Percentiles rank a stretch among this genome's conserved stretches.
phyloP scores from a whole-genome alignment of 2,888 invertebrate species.

The Hedya salicella region DNA sequence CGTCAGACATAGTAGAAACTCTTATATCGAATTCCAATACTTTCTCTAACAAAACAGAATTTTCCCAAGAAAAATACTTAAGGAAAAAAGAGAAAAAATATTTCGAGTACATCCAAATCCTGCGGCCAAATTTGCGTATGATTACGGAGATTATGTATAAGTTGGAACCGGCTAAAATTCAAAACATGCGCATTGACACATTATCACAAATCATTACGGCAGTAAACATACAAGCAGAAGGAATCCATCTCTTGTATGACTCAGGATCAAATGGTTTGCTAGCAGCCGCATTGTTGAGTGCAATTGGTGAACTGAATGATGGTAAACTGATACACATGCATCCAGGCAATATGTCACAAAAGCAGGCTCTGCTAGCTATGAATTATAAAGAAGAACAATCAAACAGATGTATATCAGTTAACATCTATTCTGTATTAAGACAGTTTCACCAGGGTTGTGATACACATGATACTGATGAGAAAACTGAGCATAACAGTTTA shows the following conservation, averaged over 20 bases:
- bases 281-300: constrained; percentile 92
- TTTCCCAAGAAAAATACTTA: constrained; percentile 96
- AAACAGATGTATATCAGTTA: constrained; percentile 89
- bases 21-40: constrained; percentile 96
- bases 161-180: constrained; percentile 90
- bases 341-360: constrained; percentile 92
- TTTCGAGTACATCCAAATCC: constrained; percentile 91
- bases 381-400: constrained; percentile 90
- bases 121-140: constrained; percentile 92
- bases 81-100: constrained; percentile 98
- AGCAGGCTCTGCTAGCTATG: constrained; percentile 91
- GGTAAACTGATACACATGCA: constrained; percentile 91
- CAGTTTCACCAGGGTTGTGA: constrained; percentile 87
- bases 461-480: constrained; percentile 62
- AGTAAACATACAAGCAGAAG: constrained; percentile 91
- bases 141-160: constrained; percentile 93
- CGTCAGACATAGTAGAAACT: constrained; percentile 93
- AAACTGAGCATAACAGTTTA: constrained; percentile 36
- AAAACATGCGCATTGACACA: constrained; percentile 93
- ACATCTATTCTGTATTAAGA: constrained; percentile 90
- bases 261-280: constrained; percentile 94
- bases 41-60: constrained; percentile 95
- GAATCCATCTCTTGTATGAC: constrained; percentile 93
- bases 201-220: constrained; percentile 94
- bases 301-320: constrained; percentile 87